Evolutionary conservation across 2,113 vertebrate species (phyloP).

Genomic region (Coptodon rendalli): DNA sequence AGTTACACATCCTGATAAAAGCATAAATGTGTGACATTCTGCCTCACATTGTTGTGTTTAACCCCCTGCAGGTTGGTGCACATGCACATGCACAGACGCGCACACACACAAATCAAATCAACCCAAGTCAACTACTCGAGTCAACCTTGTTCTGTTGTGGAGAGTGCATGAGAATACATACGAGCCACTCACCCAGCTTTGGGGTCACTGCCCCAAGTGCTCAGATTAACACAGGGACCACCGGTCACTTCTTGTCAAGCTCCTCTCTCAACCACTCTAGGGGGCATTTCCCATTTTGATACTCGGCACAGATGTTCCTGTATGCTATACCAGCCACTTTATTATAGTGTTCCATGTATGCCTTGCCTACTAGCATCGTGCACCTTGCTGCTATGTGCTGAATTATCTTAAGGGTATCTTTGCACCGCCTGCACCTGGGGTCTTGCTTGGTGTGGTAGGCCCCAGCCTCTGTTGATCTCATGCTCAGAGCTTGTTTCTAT

Average conservation of each 20-base stretch:
- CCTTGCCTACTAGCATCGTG: background rate
- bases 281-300: background rate
- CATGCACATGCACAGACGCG: background rate
- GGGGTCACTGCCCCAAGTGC: background rate
- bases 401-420: background rate
- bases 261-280: background rate
- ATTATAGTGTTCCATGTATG: background rate
- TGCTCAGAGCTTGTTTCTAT: background rate
- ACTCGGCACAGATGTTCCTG: background rate
- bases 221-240: background rate
- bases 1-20: slow-evolving; percentile 40
- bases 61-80: background rate
- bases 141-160: background rate
- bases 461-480: background rate
- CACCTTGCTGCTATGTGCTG: background rate
- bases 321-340: background rate
- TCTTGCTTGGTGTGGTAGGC: background rate
- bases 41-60: slow-evolving; percentile 2
- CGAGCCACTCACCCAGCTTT: background rate
- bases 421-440: background rate
- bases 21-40: slow-evolving; percentile 37
- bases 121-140: background rate
- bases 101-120: background rate
- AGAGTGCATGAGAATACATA: background rate
- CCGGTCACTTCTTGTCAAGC: background rate